A percentile compares a stretch with the other conserved stretches of the same genome.
These are phyloP conservation scores for Melanotus villosus DNA, from an alignment of 2,888 invertebrate species.

Conservation along the genomic window DNA sequence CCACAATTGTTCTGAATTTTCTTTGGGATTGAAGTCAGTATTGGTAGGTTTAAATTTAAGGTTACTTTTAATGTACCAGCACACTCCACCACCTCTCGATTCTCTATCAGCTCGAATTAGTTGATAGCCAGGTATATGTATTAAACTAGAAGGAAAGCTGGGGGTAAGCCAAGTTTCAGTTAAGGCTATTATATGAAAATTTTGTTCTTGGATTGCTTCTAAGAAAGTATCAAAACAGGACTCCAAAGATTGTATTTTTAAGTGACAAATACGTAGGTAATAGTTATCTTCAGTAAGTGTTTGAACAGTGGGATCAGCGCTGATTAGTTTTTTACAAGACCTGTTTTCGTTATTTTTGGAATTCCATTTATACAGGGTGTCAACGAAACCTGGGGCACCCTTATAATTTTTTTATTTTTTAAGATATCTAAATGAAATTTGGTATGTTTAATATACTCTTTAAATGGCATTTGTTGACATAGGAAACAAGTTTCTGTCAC, in stretches of 20 bases:
- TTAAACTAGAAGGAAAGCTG: background rate
- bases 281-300: too few species aligned
- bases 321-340: too few species aligned
- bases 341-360: too few species aligned
- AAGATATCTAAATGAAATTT: too few species aligned
- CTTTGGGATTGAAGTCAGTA: background rate
- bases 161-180: conserved; percentile 10
- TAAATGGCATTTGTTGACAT: too few species aligned
- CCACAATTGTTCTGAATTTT: background rate
- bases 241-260: background rate
- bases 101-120: background rate
- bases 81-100: background rate
- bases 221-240: background rate
- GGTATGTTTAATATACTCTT: too few species aligned
- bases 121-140: background rate
- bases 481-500: too few species aligned
- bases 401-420: too few species aligned
- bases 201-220: background rate
- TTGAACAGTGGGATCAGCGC: too few species aligned
- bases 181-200: conserved; percentile 7
- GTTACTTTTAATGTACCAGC: background rate
- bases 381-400: too few species aligned
- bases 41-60: background rate
- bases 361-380: too few species aligned
- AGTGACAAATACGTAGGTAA: background rate